Evolutionary conservation across 2,888 invertebrate genomes (phyloP).

Genomic region (Aphrophora alni): DNA sequence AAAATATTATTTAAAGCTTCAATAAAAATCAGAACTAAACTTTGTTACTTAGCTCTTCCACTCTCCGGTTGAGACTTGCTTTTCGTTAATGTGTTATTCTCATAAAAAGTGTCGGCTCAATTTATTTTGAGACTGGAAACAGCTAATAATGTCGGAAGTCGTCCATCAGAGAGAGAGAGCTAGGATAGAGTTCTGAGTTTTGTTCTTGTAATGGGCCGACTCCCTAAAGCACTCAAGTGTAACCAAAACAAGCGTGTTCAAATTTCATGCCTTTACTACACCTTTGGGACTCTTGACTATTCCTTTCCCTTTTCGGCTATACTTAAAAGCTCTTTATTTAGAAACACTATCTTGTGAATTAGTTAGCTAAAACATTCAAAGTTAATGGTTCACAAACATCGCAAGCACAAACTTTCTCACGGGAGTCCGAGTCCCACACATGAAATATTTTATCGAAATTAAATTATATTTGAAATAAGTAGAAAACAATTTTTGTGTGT

Average conservation of each 20-base stretch:
- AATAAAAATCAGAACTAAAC: too few species aligned
- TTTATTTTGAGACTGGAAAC: background rate
- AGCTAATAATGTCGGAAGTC: background rate
- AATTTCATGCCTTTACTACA: background rate
- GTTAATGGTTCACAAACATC: too few species aligned
- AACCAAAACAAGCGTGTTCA: slow-evolving; percentile 1
- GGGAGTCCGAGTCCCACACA: too few species aligned
- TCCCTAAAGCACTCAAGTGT: background rate
- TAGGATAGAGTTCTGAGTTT: background rate
- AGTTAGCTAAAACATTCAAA: too few species aligned
- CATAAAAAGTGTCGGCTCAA: background rate
- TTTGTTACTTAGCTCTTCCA: too few species aligned
- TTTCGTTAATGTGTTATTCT: slow-evolving; percentile 2
- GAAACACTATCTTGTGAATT: background rate
- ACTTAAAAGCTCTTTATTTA: background rate
- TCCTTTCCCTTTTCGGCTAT: background rate
- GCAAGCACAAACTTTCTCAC: too few species aligned
- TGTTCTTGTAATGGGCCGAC: background rate
- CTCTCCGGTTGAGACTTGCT: background rate
- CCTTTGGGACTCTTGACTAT: background rate
- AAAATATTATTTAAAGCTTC: too few species aligned
- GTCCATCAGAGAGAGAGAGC: background rate
- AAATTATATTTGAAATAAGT: too few species aligned
- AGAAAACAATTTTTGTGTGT: too few species aligned
- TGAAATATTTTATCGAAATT: too few species aligned